Base-by-base conservation (phyloP, 2,797 vertebrate species). In the Sebastes baramenuke region DNA sequence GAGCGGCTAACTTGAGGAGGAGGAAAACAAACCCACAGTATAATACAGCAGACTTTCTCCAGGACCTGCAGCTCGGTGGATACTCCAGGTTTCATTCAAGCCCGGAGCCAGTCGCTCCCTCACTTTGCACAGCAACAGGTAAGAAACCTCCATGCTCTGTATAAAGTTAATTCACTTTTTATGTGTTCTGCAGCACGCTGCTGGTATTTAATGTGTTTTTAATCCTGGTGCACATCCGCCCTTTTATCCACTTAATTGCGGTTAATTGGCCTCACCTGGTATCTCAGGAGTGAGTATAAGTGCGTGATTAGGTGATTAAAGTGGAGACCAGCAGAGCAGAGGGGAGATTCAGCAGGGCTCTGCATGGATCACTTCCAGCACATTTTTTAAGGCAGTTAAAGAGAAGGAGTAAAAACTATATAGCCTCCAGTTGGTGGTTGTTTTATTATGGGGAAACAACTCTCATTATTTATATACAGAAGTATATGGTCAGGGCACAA, bases 51-150 rank as follows among this genome's bases (percentile, higher is more conserved):
- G 11, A 46, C 64, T 11, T 42, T 36, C 67, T 69, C 13, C 13
- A 38, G 68, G 46, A 80, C 68, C 65, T 54, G 85, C 72, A 67
- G 77, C 66, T 87, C 74, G 42, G 67, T 52, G 84, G 85, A 89
- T 16, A 42, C 80, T 11, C n/a, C 1, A 72, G 85, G 55, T 78
- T 84, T 64, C 3, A 29, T 72, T 59, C 52, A 16, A 54, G 64
- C 27, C 77, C 18, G 86, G 88, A 92, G 91, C 84, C 65, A 4
- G 52, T 68, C 67, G 84, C 89, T 92, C 87, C 86, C 20, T 61
- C 76, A 30, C 32, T 84, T 36, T 56, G 83, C 75, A 67, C 90
- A 93, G 91, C 93, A 95, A 94, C 94, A 95, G 93, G 94, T 95
- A 92, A 89, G 89, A 76, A 65, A 18, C 20, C 4, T 32, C 42